Base-by-base conservation (phyloP, 2,113 vertebrate species). In the Panthera leo region DNA sequence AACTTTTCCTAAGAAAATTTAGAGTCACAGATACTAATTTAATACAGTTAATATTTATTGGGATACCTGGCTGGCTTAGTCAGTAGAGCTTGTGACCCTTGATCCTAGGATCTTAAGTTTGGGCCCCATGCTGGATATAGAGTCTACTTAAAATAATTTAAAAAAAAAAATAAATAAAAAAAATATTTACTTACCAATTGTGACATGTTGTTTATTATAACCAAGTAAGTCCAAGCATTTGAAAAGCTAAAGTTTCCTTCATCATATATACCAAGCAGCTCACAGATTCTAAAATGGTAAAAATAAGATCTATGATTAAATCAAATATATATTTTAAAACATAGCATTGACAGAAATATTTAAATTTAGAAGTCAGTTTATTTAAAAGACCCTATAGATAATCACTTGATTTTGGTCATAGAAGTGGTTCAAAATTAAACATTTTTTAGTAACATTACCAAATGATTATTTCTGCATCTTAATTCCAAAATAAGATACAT, bases 141-240 rank as follows among this genome's bases (percentile, higher is more conserved):
- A 61, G 58, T 21, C 21, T 23, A 61, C 21, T 61, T 61, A 23
- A 61, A 61, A 23, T 61, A 61, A 9, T 23, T 23, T 8, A 1
- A 2, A 23, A 23, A 58, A 21, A 58, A 5, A 58, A 2, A 58
- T 61, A 61, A 9, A 61, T 61, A 23, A 61, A 61, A 4, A 58
- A 61, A 70, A 4, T 83, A n/a, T 70, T 92, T 96, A 99, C 99
- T 98, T 99, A 99, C 99, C 97, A 99, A 98, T 89, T 99, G 99
- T 84, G 99, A 99, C 98, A 99, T 98, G 93, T 99, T 99, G 98
- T 99, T 99, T 98, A 99, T 98, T 97, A 99, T 99, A 96, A 99
- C 99, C 98, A 99, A 98, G 97, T 99, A 99, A 1, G 99, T 99
- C 99, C 99, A 99, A n/a, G 99, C 99, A 89, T 99, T 99, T 98